These are phyloP conservation scores for Agrotis exclamationis DNA, from an alignment of 2,888 invertebrate species.

Conservation along the genomic window DNA sequence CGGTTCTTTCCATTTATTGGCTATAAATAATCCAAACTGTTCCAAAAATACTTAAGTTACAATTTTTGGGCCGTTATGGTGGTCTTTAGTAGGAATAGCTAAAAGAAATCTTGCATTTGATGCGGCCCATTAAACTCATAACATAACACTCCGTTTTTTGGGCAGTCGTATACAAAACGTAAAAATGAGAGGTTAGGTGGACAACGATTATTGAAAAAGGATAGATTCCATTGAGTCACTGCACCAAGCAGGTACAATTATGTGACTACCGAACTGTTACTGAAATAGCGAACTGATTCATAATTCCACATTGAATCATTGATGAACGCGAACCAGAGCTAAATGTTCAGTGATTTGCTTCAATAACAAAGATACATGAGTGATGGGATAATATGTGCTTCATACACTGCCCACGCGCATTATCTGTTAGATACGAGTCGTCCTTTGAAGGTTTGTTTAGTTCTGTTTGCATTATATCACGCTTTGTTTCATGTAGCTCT, in stretches of 20 bases:
- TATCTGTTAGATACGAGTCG: slow-evolving; percentile 52
- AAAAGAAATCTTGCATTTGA: slow-evolving; percentile 29
- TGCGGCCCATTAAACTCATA: slow-evolving; percentile 4
- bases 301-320: slow-evolving; percentile 67
- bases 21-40: slow-evolving; percentile 44
- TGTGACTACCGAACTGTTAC: slow-evolving; percentile 59
- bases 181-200: neutral
- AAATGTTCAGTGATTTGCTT: slow-evolving; percentile 58
- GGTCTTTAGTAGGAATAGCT: neutral
- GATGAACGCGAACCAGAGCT: slow-evolving; percentile 60
- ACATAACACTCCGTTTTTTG: neutral
- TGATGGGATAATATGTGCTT: slow-evolving; percentile 53
- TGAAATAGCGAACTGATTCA: slow-evolving; percentile 72
- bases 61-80: neutral
- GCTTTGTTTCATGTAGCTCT: slow-evolving; percentile 59
- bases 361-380: slow-evolving; percentile 57
- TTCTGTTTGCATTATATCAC: slow-evolving; percentile 36
- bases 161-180: neutral
- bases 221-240: slow-evolving; percentile 49
- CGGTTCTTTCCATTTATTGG: slow-evolving; percentile 32
- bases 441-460: slow-evolving; percentile 53
- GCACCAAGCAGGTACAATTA: slow-evolving; percentile 58
- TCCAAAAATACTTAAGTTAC: slow-evolving; percentile 6
- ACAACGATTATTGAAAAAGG: slow-evolving; percentile 16
- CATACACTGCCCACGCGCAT: slow-evolving; percentile 46